phyloP scores from a whole-genome alignment of 2,888 invertebrate species.

The Microdon myrmicae region DNA sequence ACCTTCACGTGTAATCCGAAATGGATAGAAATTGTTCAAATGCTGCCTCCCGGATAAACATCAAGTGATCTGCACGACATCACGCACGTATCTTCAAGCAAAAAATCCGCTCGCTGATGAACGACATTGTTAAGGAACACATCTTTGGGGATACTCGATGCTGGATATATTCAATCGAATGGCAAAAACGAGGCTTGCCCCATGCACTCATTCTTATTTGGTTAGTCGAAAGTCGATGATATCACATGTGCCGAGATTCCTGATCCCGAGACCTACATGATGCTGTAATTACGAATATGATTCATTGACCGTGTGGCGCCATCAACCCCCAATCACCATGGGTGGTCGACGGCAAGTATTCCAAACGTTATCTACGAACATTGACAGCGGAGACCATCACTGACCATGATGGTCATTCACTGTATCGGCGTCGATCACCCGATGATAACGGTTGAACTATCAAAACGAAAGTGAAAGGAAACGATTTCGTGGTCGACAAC shows the following conservation, averaged over 20 bases:
- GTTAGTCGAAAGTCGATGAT: constrained; percentile 37
- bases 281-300: constrained; percentile 54
- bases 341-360: constrained; percentile 61
- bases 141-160: constrained; percentile 34
- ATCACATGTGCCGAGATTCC: constrained; percentile 50
- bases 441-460: constrained; percentile 52
- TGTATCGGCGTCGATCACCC: constrained; percentile 56
- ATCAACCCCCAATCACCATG: constrained; percentile 59
- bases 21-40: constrained; percentile 2
- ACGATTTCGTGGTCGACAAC: constrained; percentile 55
- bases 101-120: constrained; percentile 40
- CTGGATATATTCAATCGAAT: constrained; percentile 55
- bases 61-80: too few species aligned
- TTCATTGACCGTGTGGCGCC: constrained; percentile 57
- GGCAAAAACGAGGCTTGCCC: constrained; percentile 59
- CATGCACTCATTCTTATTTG: constrained; percentile 56
- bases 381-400: constrained; percentile 54
- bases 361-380: constrained; percentile 49
- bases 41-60: constrained; percentile 15
- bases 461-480: constrained; percentile 44
- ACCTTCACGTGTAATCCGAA: constrained; percentile 28
- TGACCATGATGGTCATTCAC: constrained; percentile 57
- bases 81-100: constrained; percentile 46
- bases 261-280: constrained; percentile 54
- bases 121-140: constrained; percentile 35